Evolutionary conservation across 2,113 vertebrate genomes (phyloP), one percentile per base, ranked within the genome.

Genomic region (Trochalopteron elliotii): DNA sequence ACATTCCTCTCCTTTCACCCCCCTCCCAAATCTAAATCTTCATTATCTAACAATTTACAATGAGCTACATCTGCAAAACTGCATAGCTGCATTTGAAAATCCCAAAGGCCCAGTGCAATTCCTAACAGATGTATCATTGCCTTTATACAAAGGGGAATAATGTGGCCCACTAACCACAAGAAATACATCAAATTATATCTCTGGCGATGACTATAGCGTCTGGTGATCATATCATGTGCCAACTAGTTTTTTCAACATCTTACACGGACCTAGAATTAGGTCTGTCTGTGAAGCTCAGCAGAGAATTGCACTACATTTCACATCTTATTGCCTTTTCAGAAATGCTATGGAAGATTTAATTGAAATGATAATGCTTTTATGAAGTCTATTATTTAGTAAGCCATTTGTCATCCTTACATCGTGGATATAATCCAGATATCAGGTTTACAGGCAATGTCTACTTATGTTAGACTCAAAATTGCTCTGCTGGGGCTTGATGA

Each of bases 111-210:
- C 49, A 18, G 10, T 67, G 42, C 49, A 92, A 91, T 93, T 94
- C 72, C 63, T 88, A 91, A 89, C 94, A 96, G 87, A 94, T 91
- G 83, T 86, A 83, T 93, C 39, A 9, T 61, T 83, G 42, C 37
- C 87, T 67, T 96, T 78, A 85, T 44, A 74, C 42, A 88, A 91
- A 91, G 30, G 35, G 56, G 23, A 80, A 85, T 93, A 95, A 90
- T 17, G 21, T 33, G 72, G 82, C 68, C 71, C 61, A 49, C 44
- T 68, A 95, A 86, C 89, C 79, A 72, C 53, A 90, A 86, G 87
- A 94, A 93, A 75, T 76, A 70, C 44, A 90, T 90, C 60, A 85
- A 83, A 56, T 83, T 92, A 64, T 63, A 86, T 69, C 55, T 53
- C 18, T 72, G 21, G 25, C 42, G 70, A 83, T 61, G 70, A 52